A percentile compares a stretch with the other conserved stretches of the same genome.
phyloP scores from a whole-genome alignment of 2,888 invertebrate genomes.

The Nemotelus nigrinus region DNA sequence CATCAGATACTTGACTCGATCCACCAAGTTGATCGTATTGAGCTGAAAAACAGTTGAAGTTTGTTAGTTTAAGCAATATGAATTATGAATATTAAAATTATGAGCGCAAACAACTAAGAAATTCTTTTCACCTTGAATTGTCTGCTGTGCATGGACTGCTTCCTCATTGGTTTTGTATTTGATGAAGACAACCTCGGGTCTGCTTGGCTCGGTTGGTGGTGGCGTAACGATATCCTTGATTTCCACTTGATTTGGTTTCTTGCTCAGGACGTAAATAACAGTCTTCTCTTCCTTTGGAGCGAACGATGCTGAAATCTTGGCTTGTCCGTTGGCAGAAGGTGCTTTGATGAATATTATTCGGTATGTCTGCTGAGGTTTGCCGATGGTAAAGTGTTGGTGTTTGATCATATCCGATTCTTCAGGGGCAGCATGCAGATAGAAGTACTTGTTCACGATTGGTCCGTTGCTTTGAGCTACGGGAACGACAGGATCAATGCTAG shows the following conservation, averaged over 20 bases:
- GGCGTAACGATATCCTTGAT: constrained; percentile 57
- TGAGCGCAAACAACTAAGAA: background rate
- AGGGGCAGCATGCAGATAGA: constrained; percentile 61
- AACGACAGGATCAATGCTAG: background rate
- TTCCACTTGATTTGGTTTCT: constrained; percentile 59
- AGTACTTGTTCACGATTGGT: constrained; percentile 61
- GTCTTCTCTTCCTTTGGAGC: constrained; percentile 64
- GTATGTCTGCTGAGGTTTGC: constrained; percentile 61
- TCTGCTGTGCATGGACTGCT: constrained; percentile 50
- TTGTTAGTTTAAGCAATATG: background rate
- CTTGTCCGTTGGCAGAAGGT: constrained; percentile 53
- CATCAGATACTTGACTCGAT: constrained; percentile 58
- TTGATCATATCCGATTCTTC: constrained; percentile 59
- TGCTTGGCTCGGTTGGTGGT: constrained; percentile 48
- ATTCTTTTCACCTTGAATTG: constrained; percentile 48
- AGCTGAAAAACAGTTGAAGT: constrained; percentile 50
- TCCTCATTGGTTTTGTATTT: constrained; percentile 51
- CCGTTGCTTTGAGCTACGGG: constrained; percentile 43
- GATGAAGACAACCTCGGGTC: constrained; percentile 50
- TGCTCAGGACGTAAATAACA: constrained; percentile 62
- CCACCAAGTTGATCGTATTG: constrained; percentile 62
- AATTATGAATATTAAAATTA: background rate
- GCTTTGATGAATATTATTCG: constrained; percentile 64
- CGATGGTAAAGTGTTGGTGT: constrained; percentile 58
- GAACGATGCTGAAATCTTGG: constrained; percentile 49